Evolutionary conservation across 1,140 invertebrate species (phyloP), one percentile per base, ranked within the genome.

Genomic region (Lethocerus indicus): DNA sequence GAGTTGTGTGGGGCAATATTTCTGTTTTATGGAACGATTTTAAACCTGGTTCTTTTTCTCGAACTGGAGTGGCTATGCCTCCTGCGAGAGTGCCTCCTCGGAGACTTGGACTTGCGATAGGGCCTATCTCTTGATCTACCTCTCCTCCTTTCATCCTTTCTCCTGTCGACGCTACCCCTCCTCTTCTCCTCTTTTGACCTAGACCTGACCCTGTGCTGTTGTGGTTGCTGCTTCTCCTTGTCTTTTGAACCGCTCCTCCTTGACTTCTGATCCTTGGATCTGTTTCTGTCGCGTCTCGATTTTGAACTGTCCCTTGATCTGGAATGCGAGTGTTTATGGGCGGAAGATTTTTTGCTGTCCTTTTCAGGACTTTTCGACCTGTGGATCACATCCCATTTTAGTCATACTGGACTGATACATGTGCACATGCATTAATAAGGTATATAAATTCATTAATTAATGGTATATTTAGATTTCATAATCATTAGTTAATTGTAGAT

Each of bases 231-330:
- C 16, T 28, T 21, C 2, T 40, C 28, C 6, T 26, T 41, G 12
- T 12, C 29, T 32, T 51, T 26, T 7, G 28, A 40, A 6, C 26
- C 47, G n/a, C 18, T 41, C 35, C 14, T 45, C 29, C 20, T 39
- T 36, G 24, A 25, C 14, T 21, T 43, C 18, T 24, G 16, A n/a
- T 35, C 21, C 23, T 1, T 14, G 23, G 26, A 25, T 20, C 24
- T 23, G 24, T 21, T 26, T 18, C 35, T 23, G 9, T 16, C 24
- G 20, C 21, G 21, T 42, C 23, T 28, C 9, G 45, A 27, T 21
- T 18, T 40, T 24, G 62, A 64, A 53, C 64, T 47, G 57, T 60
- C 45, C 57, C 63, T 53, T 57, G 59, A 26, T 57, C 61, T 36
- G 16, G 35, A 45, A 27, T 49, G 13, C 14, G 47, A 54, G 48